phyloP scores from a whole-genome alignment of 2,888 invertebrate species.

The Gnatocerus cornutus region DNA sequence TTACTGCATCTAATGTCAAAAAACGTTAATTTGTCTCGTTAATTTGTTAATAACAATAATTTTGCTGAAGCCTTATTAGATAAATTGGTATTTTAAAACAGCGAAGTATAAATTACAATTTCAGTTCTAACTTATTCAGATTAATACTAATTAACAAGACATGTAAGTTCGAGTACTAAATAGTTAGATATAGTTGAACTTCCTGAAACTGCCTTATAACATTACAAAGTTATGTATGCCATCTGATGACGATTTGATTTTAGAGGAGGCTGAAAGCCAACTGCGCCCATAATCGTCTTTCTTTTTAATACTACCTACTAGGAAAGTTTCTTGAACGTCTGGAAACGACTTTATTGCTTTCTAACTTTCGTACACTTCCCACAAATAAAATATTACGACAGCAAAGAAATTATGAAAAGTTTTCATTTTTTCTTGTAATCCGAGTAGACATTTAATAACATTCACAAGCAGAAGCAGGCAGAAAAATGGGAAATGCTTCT shows the following conservation, averaged over 20 bases:
- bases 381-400: conserved; percentile 28
- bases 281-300: conserved; percentile 10
- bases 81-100: too few species aligned
- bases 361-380: conserved; percentile 9
- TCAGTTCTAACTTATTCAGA: too few species aligned
- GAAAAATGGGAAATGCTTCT: conserved; percentile 13
- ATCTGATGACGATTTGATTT: conserved; percentile 1
- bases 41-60: too few species aligned
- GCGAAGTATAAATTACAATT: too few species aligned
- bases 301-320: conserved; percentile 16
- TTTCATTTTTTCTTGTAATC: conserved; percentile 18
- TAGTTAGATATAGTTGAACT: not conserved
- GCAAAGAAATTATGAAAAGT: conserved; percentile 22
- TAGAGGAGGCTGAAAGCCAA: not conserved
- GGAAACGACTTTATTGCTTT: conserved; percentile 26
- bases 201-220: conserved; percentile 4
- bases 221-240: conserved; percentile 17
- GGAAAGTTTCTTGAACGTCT: conserved; percentile 14
- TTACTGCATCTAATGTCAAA: too few species aligned
- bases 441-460: conserved; percentile 21
- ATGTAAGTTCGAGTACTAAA: too few species aligned
- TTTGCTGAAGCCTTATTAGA: too few species aligned
- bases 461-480: not conserved
- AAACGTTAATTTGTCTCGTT: too few species aligned
- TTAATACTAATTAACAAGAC: too few species aligned